Conservation (phyloP, 92 coral and sea anemone species). For the Zoanthus sociatus region DNA sequence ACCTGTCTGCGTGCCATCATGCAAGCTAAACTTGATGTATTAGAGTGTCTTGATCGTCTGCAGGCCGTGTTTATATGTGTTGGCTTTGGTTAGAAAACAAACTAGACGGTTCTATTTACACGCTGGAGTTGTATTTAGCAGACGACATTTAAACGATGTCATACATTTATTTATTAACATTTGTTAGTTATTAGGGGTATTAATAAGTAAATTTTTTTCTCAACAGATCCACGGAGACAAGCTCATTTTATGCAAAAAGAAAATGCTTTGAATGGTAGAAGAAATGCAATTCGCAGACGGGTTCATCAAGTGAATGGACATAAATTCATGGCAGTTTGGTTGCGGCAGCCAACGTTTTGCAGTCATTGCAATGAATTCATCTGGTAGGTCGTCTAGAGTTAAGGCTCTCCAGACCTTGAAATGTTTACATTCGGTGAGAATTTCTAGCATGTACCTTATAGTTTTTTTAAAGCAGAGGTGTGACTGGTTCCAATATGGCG, state of each 20-base stretch:
- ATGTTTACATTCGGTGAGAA: not conserved
- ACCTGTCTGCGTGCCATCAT: not conserved
- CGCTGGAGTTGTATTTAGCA: not conserved
- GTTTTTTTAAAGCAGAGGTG: conserved; percentile 25
- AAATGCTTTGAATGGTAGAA: conserved; percentile 88
- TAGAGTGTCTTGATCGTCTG: conserved; percentile 15
- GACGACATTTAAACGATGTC: conserved; percentile 10
- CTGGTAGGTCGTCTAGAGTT: conserved; percentile 73
- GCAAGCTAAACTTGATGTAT: conserved; percentile 32
- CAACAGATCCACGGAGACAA: conserved; percentile 47
- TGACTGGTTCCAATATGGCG: conserved; percentile 42
- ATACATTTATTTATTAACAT: conserved; percentile 27
- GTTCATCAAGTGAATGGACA: conserved; percentile 95
- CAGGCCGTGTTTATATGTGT: not conserved
- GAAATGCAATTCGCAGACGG: conserved; percentile 95
- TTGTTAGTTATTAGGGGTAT: conserved; percentile 12
- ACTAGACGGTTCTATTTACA: conserved; percentile 1
- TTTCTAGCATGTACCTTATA: conserved; percentile 1
- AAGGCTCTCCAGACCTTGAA: not conserved
- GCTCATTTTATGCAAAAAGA: conserved; percentile 86
- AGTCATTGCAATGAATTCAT: conserved; percentile 97
- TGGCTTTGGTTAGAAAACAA: conserved; percentile 16
- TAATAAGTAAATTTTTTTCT: conserved; percentile 25
- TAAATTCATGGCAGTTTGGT: conserved; percentile 96
- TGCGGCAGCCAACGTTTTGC: conserved; percentile 98